phyloP scores from a whole-genome alignment of 1,140 invertebrate genomes.

The Sipha flava region DNA sequence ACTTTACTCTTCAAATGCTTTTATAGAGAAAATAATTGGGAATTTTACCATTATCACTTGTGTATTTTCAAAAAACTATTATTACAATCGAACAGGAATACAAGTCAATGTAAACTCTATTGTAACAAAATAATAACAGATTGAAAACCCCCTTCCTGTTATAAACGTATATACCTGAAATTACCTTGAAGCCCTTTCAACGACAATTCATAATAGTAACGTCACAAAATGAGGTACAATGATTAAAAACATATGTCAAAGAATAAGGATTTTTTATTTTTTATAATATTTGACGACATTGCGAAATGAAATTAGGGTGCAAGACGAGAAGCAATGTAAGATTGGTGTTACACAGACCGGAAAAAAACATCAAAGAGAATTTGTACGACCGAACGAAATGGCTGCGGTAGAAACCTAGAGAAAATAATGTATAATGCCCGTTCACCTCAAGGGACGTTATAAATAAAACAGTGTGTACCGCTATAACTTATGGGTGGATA shows the following conservation, averaged over 20 bases:
- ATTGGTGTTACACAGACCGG: not conserved
- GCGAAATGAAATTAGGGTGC: not conserved
- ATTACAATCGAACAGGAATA: not conserved
- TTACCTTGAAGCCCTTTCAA: not conserved
- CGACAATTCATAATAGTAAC: not conserved
- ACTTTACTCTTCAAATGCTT: not conserved
- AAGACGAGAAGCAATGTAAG: not conserved
- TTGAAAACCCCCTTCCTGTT: no score
- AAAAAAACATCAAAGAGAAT: conserved; percentile 18
- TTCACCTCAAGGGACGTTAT: not conserved
- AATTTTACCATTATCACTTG: not conserved
- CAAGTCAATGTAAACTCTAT: not conserved
- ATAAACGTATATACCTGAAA: not conserved
- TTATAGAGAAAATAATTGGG: not conserved
- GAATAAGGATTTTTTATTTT: not conserved
- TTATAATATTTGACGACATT: not conserved
- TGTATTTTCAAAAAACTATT: not conserved
- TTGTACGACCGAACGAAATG: not conserved
- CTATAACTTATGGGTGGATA: not conserved
- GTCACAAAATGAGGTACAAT: not conserved
- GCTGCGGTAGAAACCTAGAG: not conserved
- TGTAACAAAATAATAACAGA: not conserved
- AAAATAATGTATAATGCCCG: not conserved
- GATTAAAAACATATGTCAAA: not conserved
- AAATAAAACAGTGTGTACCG: conserved; percentile 1